Base-by-base conservation (phyloP, 92 coral and sea anemone genomes). In the Epizoanthus scotinus region DNA sequence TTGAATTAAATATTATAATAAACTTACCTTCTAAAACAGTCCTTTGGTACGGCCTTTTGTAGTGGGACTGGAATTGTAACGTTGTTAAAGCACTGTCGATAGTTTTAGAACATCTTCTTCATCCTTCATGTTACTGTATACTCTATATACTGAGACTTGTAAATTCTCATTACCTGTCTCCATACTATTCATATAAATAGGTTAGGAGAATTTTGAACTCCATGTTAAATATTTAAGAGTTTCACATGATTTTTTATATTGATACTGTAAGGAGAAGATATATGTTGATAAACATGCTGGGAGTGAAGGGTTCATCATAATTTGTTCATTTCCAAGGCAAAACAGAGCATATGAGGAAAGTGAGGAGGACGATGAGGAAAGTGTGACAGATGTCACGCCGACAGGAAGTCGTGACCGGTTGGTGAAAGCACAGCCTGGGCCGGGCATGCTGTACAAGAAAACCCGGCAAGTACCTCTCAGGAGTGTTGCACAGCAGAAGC, bases 351-450 rank as follows among this genome's bases (percentile, higher is more conserved):
- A 8, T 8, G 38, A 17, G 25, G 81, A 75, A 38, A 75, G 81
- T 19, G 81, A 75, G 68, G 81, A 75, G 29, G 81, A 75, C 21
- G 78, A 72, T 13, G 78, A 74, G 13, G 81, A 75, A 59, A 75
- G 81, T 10, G 81, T 75, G 22, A 75, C 81, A 19, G 78, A 71
- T 34, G 81, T 75, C 55, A 75, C 81, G 21, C 67, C 81, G 21
- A 57, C 56, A 25, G 81, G 81, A 75, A 75, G 81, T 75, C 68
- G 67, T 36, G 66, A 75, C 67, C 81, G 24, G 22, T 24, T 75
- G 68, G 68, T 75, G 29, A 57, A 75, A 57, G 67, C 81, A 8
- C 67, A 75, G 52, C 81, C 81, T 34, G 81, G 81, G 5, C 81
- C 81, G 8, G 81, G 56, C 38, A 59, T 58, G 57, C 42, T 75